phyloP scores from a whole-genome alignment of 2,797 vertebrate genomes.

The Microctenopoma steveboyesi region DNA sequence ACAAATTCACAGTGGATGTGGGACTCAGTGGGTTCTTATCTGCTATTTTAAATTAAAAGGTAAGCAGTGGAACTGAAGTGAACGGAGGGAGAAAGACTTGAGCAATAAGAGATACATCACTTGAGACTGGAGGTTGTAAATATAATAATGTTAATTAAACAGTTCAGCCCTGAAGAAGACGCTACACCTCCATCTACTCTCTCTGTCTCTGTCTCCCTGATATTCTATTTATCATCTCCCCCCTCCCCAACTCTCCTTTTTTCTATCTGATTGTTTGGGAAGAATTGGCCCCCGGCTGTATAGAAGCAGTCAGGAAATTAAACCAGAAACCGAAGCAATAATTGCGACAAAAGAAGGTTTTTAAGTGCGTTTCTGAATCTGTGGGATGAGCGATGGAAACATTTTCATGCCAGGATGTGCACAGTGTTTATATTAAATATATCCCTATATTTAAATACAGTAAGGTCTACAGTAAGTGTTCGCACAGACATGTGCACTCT shows the following conservation, averaged over 20 bases:
- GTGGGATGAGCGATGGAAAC: neutral
- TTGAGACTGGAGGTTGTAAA: slow-evolving; percentile 33
- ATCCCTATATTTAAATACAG: neutral
- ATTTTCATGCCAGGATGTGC: slow-evolving; percentile 7
- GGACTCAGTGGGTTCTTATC: slow-evolving; percentile 28
- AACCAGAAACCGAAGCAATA: neutral
- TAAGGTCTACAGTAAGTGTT: neutral
- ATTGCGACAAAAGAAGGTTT: slow-evolving; percentile 13
- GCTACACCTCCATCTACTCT: slow-evolving; percentile 14
- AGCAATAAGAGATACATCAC: slow-evolving; percentile 4
- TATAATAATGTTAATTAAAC: slow-evolving; percentile 67
- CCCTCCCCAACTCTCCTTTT: neutral
- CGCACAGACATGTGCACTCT: neutral
- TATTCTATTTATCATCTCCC: slow-evolving; percentile 21
- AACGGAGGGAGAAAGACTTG: slow-evolving; percentile 15
- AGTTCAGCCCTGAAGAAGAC: slow-evolving; percentile 51
- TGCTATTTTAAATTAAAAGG: slow-evolving; percentile 54
- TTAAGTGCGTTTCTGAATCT: slow-evolving; percentile 12
- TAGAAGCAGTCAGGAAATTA: slow-evolving; percentile 5
- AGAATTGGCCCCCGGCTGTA: slow-evolving; percentile 23
- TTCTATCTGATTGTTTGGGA: slow-evolving; percentile 1
- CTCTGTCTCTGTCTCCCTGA: neutral
- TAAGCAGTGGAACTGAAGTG: slow-evolving; percentile 31
- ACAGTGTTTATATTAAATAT: neutral
- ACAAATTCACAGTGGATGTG: neutral